Evolutionary conservation across 1,140 invertebrate genomes (phyloP).

Genomic region (Parapsyche elsis): DNA sequence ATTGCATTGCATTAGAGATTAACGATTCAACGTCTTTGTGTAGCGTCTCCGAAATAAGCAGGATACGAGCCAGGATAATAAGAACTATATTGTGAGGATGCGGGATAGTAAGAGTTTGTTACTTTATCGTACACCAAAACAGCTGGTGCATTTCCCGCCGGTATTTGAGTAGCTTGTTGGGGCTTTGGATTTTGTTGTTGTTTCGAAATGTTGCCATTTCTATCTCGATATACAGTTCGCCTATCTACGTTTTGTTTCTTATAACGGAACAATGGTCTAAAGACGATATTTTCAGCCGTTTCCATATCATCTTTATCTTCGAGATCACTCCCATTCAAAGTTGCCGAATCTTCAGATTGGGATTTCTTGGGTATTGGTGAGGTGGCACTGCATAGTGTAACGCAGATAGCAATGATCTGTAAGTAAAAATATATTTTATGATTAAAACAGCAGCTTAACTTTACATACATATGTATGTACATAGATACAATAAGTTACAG

Average conservation of each 20-base stretch:
- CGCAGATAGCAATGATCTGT: neutral
- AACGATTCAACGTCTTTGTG: neutral
- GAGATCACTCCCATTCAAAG: neutral
- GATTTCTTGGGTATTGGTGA: neutral
- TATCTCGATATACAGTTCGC: slow-evolving; percentile 45
- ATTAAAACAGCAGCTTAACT: no score
- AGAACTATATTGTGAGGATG: neutral
- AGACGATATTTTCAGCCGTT: slow-evolving; percentile 51
- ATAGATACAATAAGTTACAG: no score
- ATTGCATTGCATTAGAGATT: no score
- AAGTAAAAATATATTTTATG: neutral
- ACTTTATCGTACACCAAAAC: slow-evolving; percentile 48
- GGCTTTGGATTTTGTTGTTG: slow-evolving; percentile 4
- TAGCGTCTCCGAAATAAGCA: neutral
- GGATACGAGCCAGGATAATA: slow-evolving; percentile 11
- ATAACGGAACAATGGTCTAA: slow-evolving; percentile 53
- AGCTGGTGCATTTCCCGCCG: slow-evolving; percentile 25
- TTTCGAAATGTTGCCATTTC: slow-evolving; percentile 36
- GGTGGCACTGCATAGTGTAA: no score
- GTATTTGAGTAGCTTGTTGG: neutral
- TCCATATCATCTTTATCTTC: slow-evolving; percentile 42
- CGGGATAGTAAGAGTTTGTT: slow-evolving; percentile 47
- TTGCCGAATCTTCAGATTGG: neutral
- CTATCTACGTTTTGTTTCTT: slow-evolving; percentile 46
- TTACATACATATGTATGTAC: no score